Evolutionary conservation across 2,113 vertebrate species (phyloP).

Genomic region (Sorex fumeus): DNA sequence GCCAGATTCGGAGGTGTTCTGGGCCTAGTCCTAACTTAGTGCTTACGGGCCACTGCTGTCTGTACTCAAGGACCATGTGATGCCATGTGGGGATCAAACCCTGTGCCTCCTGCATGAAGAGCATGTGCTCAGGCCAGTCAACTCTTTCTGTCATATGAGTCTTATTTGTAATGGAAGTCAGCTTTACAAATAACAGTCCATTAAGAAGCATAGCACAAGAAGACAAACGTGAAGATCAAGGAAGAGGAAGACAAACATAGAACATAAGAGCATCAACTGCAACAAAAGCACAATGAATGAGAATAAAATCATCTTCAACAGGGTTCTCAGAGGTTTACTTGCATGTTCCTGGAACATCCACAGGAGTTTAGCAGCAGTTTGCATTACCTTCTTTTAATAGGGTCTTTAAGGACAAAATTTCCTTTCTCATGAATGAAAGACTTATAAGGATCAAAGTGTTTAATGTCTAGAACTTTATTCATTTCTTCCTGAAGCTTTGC

Average conservation of each 20-base stretch:
- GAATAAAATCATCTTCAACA: constrained; percentile 60
- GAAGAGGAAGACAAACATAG: constrained; percentile 6
- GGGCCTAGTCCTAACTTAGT: too few relatives aligned
- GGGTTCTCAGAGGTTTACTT: constrained; percentile 33
- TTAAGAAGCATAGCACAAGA: too few relatives aligned
- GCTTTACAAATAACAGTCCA: too few relatives aligned
- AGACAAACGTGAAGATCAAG: neutral
- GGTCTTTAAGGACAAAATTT: constrained; percentile 90
- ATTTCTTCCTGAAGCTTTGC: constrained; percentile 91
- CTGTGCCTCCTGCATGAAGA: too few relatives aligned
- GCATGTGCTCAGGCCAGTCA: too few relatives aligned
- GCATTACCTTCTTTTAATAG: constrained; percentile 89
- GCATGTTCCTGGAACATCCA: constrained; percentile 55
- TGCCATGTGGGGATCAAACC: too few relatives aligned
- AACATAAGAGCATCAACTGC: constrained; percentile 32
- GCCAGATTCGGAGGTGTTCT: too few relatives aligned
- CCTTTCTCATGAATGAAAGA: constrained; percentile 95
- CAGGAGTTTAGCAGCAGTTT: constrained; percentile 75
- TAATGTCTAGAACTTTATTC: constrained; percentile 85
- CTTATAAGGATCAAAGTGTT: constrained; percentile 93
- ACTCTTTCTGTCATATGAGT: too few relatives aligned
- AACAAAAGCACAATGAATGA: constrained; percentile 42
- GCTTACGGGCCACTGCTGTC: too few relatives aligned
- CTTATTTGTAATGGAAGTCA: neutral
- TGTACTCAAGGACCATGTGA: too few relatives aligned